A percentile compares a stretch with the other conserved stretches of the same genome.
These are phyloP conservation scores for Peromyscus californicus DNA, from an alignment of 2,113 vertebrate species.

Conservation along the genomic window DNA sequence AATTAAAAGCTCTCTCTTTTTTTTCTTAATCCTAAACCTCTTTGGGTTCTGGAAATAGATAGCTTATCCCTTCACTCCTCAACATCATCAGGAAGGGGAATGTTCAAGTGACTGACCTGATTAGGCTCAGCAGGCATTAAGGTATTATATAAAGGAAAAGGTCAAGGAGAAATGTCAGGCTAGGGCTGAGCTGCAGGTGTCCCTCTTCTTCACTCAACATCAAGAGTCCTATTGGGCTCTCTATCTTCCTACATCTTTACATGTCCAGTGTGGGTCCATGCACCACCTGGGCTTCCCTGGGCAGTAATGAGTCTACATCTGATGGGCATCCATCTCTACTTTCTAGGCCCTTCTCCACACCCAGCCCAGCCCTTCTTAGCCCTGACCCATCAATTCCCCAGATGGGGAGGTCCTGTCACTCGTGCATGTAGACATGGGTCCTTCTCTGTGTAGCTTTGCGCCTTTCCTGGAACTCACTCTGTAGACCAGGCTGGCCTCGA, in stretches of 20 bases:
- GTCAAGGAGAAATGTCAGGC: slow-evolving; percentile 68
- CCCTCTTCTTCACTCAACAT: accelerated
- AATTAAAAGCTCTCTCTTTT: slow-evolving; percentile 59
- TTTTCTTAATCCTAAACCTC: slow-evolving; percentile 71
- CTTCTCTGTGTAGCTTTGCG: neutral
- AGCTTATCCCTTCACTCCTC: slow-evolving; percentile 48
- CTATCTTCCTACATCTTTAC: neutral
- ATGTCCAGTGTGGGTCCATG: accelerated
- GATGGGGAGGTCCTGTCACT: neutral
- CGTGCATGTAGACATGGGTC: neutral
- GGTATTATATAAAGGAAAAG: slow-evolving; percentile 15
- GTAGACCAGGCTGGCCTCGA: too few species aligned
- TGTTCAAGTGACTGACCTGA: slow-evolving; percentile 17
- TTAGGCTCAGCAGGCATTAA: slow-evolving; percentile 33
- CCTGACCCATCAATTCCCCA: too few species aligned
- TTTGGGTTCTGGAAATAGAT: slow-evolving; percentile 82
- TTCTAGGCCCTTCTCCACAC: neutral
- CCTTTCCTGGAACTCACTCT: too few species aligned
- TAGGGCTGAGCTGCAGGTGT: accelerated
- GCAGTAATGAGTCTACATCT: neutral
- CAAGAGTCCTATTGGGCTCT: neutral
- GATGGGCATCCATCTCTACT: neutral
- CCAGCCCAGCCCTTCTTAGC: neutral
- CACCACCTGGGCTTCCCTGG: neutral
- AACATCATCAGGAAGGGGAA: slow-evolving; percentile 45